Base-by-base conservation (phyloP, 2,797 vertebrate species). In the Tamandua tetradactyla region DNA sequence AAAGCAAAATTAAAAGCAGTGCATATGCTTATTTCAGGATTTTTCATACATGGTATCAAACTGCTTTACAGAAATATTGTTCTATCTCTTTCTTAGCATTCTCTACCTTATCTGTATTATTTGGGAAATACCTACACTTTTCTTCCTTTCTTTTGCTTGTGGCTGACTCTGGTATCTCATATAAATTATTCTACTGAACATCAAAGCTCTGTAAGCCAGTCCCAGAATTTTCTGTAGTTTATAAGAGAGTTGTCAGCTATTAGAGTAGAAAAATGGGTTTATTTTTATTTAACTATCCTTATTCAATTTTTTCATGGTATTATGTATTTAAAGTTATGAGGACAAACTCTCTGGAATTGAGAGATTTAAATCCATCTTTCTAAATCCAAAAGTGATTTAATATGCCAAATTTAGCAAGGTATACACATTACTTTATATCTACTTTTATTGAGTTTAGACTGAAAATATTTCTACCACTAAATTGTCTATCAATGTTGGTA, bases 391-490 rank as follows among this genome's bases (percentile, higher is more conserved):
- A 79, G 5, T 92, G 44, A 78, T 74, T 89, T 81, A 94, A 80
- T 42, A 69, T 76, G 74, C 6, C 47, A 92, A 87, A 95, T 92
- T 92, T 93, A 95, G 13, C 47, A 76, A 90, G 79, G 42, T 47
- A 74, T 59, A 93, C 17, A 81, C 25, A 80, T 59, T 86, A 42
- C 93, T 81, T 74, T 79, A 91, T 57, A 69, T 42, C 1, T 6
- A 72, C 9, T 89, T 95, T 96, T 69, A 91, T 69, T 91, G 62
- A 89, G 12, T 20, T 80, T 57, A 81, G 7, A 76, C 35, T 90
- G 35, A 88, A 95, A 96, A 90, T 90, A 89, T 79, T 95, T 93
- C 74, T 83, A 74, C 18, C 52, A 68, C 13, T 80, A 91, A 93
- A 94, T 42, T 89, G 10, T 32, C 76, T 69, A 86, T 92, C 23